Evolutionary conservation across 2,113 vertebrate genomes (phyloP).

Genomic region (Madoqua kirkii): DNA sequence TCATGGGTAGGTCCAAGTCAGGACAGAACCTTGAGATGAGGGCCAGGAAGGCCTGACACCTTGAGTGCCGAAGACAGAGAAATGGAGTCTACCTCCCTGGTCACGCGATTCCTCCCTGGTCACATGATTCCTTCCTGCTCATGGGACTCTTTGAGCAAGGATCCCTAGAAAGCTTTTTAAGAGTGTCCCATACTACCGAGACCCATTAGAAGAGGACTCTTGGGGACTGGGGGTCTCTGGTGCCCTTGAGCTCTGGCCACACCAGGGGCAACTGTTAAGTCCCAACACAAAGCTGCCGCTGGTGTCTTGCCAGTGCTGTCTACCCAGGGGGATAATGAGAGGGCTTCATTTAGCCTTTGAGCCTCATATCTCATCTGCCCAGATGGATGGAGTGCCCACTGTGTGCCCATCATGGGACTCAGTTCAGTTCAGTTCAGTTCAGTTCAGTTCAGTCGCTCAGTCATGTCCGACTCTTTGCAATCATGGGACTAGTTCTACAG

Average conservation of each 20-base stretch:
- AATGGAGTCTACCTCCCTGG: background rate
- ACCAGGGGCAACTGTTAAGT: background rate
- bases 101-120: background rate
- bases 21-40: background rate
- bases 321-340: background rate
- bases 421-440: background rate
- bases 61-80: background rate
- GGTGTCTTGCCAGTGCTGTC: background rate
- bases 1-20: background rate
- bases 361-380: background rate
- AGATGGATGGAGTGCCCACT: background rate
- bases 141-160: background rate
- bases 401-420: background rate
- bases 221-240: background rate
- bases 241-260: background rate
- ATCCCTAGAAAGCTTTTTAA: background rate
- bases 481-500: background rate
- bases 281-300: background rate
- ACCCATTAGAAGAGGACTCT: background rate
- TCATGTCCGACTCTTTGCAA: rapidly evolving
- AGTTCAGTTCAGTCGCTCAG: no score
- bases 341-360: background rate
- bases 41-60: background rate
- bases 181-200: background rate
- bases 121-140: background rate